phyloP scores from a whole-genome alignment of 2,797 vertebrate species.

The Meriones psammophilus region DNA sequence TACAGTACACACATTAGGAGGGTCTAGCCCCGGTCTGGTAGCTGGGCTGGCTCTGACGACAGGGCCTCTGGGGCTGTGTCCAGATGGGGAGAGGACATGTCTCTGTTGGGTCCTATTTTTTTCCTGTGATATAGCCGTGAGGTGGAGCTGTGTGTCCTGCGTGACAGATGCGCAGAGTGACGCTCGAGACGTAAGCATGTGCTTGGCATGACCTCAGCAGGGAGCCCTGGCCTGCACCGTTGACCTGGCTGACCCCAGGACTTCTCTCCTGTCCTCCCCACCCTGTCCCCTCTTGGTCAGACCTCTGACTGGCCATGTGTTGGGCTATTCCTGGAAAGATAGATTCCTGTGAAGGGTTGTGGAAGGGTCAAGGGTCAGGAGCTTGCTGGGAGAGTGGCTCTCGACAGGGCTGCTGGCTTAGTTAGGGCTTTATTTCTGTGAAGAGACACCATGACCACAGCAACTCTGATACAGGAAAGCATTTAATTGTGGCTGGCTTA shows the following conservation, averaged over 20 bases:
- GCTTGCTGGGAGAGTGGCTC: background rate
- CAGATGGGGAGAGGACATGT: background rate
- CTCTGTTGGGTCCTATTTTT: background rate
- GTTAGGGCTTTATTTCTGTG: background rate
- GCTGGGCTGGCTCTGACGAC: background rate
- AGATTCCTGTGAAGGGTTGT: background rate
- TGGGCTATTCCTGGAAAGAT: background rate
- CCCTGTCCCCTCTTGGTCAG: rapidly evolving
- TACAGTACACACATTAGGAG: background rate
- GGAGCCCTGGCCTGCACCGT: background rate
- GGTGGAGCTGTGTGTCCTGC: background rate
- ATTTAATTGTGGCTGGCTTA: background rate
- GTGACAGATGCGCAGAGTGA: background rate
- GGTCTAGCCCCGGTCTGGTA: background rate
- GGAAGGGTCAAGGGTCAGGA: background rate
- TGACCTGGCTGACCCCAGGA: background rate
- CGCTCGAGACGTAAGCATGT: background rate
- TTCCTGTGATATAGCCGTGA: too few species aligned
- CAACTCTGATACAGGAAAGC: background rate
- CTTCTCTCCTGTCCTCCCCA: background rate
- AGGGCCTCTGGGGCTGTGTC: background rate
- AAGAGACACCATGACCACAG: too few species aligned
- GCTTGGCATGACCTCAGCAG: too few species aligned
- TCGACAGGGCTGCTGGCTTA: background rate
- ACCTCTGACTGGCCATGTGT: background rate